Conservation (phyloP, 2,888 invertebrate genomes). For the Lasioglossum lativentre region DNA sequence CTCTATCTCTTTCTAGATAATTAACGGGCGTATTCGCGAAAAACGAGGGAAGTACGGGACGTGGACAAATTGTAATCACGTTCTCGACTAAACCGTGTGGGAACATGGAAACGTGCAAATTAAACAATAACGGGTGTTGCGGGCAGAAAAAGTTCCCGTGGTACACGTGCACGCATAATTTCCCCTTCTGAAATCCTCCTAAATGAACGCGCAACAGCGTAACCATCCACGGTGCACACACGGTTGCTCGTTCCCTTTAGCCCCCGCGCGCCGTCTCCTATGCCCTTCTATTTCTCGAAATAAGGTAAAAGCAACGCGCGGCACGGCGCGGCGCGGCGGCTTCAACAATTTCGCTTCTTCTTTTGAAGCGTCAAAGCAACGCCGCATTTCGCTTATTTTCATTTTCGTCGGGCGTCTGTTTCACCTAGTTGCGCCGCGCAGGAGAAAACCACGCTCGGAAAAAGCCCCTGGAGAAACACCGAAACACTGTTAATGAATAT, state of each 20-base stretch:
- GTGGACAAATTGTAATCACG: background rate
- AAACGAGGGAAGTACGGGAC: background rate
- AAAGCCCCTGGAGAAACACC: conserved; percentile 27
- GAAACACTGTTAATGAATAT: conserved; percentile 73
- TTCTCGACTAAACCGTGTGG: background rate
- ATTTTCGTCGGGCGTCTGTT: conserved; percentile 35
- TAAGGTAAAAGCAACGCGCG: background rate
- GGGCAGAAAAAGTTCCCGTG: conserved; percentile 2
- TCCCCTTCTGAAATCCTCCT: background rate
- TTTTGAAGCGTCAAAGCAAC: conserved; percentile 45
- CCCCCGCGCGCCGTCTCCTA: no score
- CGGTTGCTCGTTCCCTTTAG: background rate
- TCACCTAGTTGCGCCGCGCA: conserved; percentile 29
- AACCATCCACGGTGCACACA: background rate
- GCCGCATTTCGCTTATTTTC: conserved; percentile 50
- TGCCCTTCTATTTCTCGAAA: background rate
- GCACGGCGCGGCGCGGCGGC: background rate
- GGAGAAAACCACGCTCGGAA: background rate
- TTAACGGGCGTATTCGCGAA: background rate
- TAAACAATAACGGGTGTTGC: conserved; percentile 31
- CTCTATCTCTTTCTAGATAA: background rate
- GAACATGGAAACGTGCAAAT: conserved; percentile 26
- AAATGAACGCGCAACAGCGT: conserved; percentile 33
- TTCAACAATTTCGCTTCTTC: conserved; percentile 28
- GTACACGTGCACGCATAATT: conserved; percentile 13